Evolutionary conservation across 2,113 vertebrate species (phyloP).

Genomic region (Hemicordylus capensis): DNA sequence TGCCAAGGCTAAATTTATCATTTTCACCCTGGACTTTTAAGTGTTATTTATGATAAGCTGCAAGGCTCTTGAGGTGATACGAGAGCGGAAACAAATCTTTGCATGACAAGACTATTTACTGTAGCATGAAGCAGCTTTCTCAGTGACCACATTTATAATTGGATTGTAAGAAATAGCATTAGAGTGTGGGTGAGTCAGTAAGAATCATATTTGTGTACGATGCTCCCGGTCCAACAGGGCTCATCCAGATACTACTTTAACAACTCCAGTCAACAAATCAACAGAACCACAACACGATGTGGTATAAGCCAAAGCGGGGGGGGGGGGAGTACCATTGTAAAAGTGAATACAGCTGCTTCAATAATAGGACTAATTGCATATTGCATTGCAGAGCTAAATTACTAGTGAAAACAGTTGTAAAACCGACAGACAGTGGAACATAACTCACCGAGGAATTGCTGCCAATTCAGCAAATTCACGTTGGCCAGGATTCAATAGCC

Average conservation of each 20-base stretch:
- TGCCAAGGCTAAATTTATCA: conserved; percentile 30
- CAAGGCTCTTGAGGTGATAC: conserved; percentile 52
- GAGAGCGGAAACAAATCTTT: conserved; percentile 38
- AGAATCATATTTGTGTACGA: conserved; percentile 69
- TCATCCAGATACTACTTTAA: conserved; percentile 73
- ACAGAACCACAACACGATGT: conserved; percentile 78
- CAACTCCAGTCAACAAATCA: conserved; percentile 72
- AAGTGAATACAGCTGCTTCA: conserved; percentile 92
- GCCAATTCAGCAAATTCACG: conserved; percentile 82
- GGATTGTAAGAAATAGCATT: conserved; percentile 68
- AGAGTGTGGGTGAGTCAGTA: conserved; percentile 58
- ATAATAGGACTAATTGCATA: conserved; percentile 96
- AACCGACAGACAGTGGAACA: conserved; percentile 86
- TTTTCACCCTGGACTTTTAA: conserved; percentile 26
- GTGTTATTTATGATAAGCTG: conserved; percentile 42
- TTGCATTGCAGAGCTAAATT: conserved; percentile 93
- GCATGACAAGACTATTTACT: conserved; percentile 62
- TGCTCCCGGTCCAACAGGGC: conserved; percentile 56
- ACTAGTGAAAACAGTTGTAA: conserved; percentile 93
- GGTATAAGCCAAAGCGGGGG: conserved; percentile 64
- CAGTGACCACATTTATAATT: conserved; percentile 62
- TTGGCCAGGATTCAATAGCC: conserved; percentile 88
- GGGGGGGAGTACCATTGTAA: conserved; percentile 74
- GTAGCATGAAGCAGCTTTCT: conserved; percentile 63
- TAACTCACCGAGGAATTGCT: conserved; percentile 85